Percentiles rank a stretch among this genome's conserved stretches.
Conservation (phyloP, 2,113 vertebrate genomes). For the Colius striatus region DNA sequence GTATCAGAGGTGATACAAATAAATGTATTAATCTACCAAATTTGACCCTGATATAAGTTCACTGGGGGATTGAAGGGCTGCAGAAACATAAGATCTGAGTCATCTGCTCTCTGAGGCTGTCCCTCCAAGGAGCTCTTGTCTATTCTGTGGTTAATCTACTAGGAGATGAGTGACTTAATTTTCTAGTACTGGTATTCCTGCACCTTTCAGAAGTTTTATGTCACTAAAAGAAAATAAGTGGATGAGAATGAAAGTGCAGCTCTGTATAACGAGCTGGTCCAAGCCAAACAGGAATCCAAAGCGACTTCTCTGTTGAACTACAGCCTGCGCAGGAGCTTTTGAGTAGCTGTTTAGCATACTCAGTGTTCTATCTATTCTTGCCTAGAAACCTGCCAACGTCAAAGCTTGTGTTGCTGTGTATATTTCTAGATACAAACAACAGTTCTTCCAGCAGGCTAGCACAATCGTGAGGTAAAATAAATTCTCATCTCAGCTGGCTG, state of each 20-base stretch:
- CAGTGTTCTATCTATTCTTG: slow-evolving; percentile 28
- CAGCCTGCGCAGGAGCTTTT: neutral
- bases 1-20: neutral
- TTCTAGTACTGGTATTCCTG: neutral
- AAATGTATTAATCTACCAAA: neutral
- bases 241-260: neutral
- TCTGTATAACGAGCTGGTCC: neutral
- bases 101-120: neutral
- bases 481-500: neutral
- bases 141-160: neutral
- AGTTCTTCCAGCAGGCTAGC: neutral
- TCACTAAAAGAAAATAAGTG: neutral
- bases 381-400: neutral
- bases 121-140: slow-evolving; percentile 2
- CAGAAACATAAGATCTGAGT: neutral
- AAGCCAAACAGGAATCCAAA: neutral
- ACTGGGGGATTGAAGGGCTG: neutral
- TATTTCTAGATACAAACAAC: slow-evolving; percentile 5
- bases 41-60: neutral
- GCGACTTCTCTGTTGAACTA: neutral
- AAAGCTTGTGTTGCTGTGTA: neutral
- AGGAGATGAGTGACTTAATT: neutral
- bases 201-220: slow-evolving; percentile 4
- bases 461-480: neutral
- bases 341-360: neutral